Conservation (phyloP, 2,113 vertebrate species). For the Phyllopteryx taeniolatus region DNA sequence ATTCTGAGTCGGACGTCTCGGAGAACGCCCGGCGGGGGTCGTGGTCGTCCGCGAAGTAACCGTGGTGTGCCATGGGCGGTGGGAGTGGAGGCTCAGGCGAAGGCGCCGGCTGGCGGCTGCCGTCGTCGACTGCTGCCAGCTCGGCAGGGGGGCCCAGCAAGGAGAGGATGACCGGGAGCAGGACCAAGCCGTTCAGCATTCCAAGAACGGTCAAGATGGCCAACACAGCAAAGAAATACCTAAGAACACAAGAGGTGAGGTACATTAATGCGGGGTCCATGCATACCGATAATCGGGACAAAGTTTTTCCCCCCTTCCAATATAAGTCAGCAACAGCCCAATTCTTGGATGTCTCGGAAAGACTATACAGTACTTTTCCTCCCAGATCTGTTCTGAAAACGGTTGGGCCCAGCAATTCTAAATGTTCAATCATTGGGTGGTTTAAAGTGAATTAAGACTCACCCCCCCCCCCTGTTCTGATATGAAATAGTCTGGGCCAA, state of each 20-base stretch:
- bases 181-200: conserved; percentile 89
- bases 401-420: too few relatives aligned
- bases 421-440: not conserved
- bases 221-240: conserved; percentile 95
- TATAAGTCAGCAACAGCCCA: too few relatives aligned
- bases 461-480: too few relatives aligned
- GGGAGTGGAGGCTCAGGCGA: conserved; percentile 64
- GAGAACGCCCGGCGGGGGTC: conserved; percentile 72
- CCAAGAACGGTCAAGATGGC: conserved; percentile 90
- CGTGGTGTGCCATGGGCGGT: conserved; percentile 74
- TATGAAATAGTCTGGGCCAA: too few relatives aligned
- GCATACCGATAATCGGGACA: too few relatives aligned
- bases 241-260: conserved; percentile 43
- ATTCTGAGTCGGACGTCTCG: conserved; percentile 78
- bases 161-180: conserved; percentile 92
- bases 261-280: not conserved
- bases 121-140: conserved; percentile 70
- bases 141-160: conserved; percentile 90
- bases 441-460: too few relatives aligned
- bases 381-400: too few relatives aligned
- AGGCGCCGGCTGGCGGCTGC: conserved; percentile 65
- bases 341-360: too few relatives aligned
- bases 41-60: conserved; percentile 73
- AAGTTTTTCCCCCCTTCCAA: too few relatives aligned
- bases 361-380: too few relatives aligned